Percentiles rank a stretch among this genome's conserved stretches.
phyloP scores from a whole-genome alignment of 2,888 invertebrate species.

The Rambutsinella grinnellia region DNA sequence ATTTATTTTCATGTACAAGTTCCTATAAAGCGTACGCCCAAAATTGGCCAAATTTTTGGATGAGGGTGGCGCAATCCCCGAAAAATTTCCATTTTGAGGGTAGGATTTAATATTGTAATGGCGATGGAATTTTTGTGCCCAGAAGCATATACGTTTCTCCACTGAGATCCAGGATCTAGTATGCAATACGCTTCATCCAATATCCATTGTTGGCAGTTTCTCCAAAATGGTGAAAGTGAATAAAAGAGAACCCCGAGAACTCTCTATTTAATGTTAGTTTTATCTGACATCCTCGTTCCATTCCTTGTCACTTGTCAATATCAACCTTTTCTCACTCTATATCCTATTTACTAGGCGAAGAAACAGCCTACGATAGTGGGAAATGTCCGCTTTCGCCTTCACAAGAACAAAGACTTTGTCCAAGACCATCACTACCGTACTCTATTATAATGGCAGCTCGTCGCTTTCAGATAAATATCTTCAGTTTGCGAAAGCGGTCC shows the following conservation, averaged over 20 bases:
- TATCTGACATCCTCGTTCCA: background rate
- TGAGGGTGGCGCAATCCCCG: too few relatives aligned
- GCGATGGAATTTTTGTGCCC: background rate
- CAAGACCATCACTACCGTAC: too few relatives aligned
- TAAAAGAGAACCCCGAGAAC: background rate
- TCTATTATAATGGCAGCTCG: too few relatives aligned
- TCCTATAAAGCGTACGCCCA: background rate
- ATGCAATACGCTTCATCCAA: too few relatives aligned
- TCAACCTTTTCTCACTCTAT: background rate
- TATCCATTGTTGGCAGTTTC: background rate
- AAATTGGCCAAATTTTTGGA: too few relatives aligned
- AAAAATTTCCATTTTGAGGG: background rate
- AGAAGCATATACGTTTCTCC: background rate
- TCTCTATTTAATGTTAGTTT: background rate
- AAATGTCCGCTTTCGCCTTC: too few relatives aligned
- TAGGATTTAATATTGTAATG: background rate
- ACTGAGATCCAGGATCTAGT: background rate
- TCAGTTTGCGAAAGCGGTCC: too few relatives aligned
- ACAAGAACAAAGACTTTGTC: too few relatives aligned
- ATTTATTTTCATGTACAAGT: background rate
- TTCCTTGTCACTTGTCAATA: conserved; percentile 1
- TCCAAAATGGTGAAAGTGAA: background rate
- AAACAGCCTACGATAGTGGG: too few relatives aligned
- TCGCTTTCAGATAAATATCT: too few relatives aligned
- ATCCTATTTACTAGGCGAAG: too few relatives aligned